These are phyloP conservation scores for Adrianichthys oophorus DNA, from an alignment of 2,797 vertebrate genomes.

Conservation along the genomic window DNA sequence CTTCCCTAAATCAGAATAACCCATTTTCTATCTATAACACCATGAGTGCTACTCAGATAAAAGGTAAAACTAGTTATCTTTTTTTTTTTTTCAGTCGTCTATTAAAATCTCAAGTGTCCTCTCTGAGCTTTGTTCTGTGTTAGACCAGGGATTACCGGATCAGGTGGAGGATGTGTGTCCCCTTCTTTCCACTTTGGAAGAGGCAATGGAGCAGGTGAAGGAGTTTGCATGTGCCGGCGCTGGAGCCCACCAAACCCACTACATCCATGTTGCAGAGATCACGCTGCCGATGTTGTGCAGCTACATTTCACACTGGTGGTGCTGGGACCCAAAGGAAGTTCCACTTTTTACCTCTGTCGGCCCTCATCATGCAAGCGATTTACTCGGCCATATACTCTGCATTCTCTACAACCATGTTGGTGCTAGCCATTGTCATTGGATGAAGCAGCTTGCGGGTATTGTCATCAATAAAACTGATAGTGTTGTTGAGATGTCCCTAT, in stretches of 20 bases:
- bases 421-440: conserved; percentile 88
- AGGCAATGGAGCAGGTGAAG: conserved; percentile 86
- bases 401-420: conserved; percentile 92
- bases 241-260: conserved; percentile 84
- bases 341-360: conserved; percentile 80
- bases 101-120: neutral
- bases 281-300: conserved; percentile 90
- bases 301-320: conserved; percentile 91
- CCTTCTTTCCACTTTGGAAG: conserved; percentile 85
- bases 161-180: conserved; percentile 82
- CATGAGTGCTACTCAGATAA: conserved; percentile 77
- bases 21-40: conserved; percentile 85
- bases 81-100: neutral
- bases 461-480: neutral
- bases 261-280: conserved; percentile 86
- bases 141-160: conserved; percentile 79
- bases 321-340: conserved; percentile 77
- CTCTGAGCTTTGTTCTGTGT: neutral
- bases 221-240: conserved; percentile 83
- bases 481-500: neutral
- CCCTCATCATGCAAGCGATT: conserved; percentile 84
- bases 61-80: conserved; percentile 71
- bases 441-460: conserved; percentile 91
- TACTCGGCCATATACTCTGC: conserved; percentile 88
- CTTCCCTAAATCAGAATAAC: conserved; percentile 83